These are phyloP conservation scores for Drosophila littoralis DNA, from an alignment of 1,140 invertebrate species.

Conservation along the genomic window DNA sequence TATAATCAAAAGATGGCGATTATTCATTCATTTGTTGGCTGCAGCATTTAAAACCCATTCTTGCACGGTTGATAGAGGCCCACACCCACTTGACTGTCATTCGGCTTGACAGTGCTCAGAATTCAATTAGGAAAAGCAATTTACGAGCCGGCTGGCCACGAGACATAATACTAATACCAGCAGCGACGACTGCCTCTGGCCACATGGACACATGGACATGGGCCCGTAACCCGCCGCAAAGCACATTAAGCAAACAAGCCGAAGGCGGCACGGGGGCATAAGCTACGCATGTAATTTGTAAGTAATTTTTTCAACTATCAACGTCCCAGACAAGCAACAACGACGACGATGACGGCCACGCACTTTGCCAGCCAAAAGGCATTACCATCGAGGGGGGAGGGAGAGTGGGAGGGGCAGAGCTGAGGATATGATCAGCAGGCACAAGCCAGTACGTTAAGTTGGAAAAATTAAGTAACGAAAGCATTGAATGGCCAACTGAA, in stretches of 20 bases:
- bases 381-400: constrained; percentile 35
- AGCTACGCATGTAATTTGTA: constrained; percentile 82
- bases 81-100: constrained; percentile 59
- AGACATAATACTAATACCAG: constrained; percentile 71
- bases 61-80: constrained; percentile 19
- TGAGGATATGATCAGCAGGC: constrained; percentile 28
- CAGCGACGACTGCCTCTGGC: constrained; percentile 27
- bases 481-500: constrained; percentile 67
- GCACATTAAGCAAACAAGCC: constrained; percentile 73
- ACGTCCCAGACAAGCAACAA: constrained; percentile 55
- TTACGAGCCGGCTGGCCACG: constrained; percentile 66
- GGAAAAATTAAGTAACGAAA: constrained; percentile 79
- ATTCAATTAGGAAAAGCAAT: constrained; percentile 80
- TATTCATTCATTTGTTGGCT: constrained; percentile 5
- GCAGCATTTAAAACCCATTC: constrained; percentile 18
- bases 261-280: constrained; percentile 75
- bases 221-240: constrained; percentile 47
- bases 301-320: constrained; percentile 82
- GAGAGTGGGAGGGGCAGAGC: neutral
- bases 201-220: constrained; percentile 21
- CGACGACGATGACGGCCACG: constrained; percentile 55
- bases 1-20: neutral
- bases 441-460: constrained; percentile 67
- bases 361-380: constrained; percentile 59
- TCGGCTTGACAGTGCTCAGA: constrained; percentile 61